A percentile compares a stretch with the other conserved stretches of the same genome.
Conservation (phyloP, 1,140 invertebrate genomes). For the Temnothorax curvispinosus region DNA sequence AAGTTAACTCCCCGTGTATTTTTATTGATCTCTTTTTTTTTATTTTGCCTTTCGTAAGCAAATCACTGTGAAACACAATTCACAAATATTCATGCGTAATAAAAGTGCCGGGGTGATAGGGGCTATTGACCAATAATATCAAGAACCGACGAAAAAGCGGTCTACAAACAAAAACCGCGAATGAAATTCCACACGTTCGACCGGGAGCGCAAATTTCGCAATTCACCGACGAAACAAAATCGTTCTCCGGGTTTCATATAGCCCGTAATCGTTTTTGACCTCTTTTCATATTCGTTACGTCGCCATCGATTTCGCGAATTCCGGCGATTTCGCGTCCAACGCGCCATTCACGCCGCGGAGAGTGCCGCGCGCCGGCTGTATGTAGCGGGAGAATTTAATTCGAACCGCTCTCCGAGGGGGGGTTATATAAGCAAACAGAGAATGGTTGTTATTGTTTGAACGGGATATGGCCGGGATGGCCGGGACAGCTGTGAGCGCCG, state of each 20-base stretch:
- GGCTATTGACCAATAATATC: slow-evolving; percentile 53
- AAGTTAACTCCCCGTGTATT: background rate
- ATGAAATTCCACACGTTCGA: slow-evolving; percentile 56
- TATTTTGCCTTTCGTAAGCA: slow-evolving; percentile 7
- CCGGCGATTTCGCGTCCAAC: slow-evolving; percentile 33
- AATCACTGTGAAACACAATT: slow-evolving; percentile 22
- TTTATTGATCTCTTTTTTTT: slow-evolving; percentile 11
- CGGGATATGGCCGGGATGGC: slow-evolving; percentile 63
- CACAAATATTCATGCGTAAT: slow-evolving; percentile 1
- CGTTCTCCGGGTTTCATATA: slow-evolving; percentile 46
- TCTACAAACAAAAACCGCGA: slow-evolving; percentile 56
- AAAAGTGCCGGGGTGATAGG: slow-evolving; percentile 19
- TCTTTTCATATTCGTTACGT: slow-evolving; percentile 58
- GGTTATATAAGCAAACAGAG: slow-evolving; percentile 76
- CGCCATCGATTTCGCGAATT: slow-evolving; percentile 59
- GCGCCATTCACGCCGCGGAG: slow-evolving; percentile 41
- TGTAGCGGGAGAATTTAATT: slow-evolving; percentile 69
- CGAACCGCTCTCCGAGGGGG: slow-evolving; percentile 53
- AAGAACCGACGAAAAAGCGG: slow-evolving; percentile 46
- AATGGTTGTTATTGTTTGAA: slow-evolving; percentile 77
- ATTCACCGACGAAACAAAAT: slow-evolving; percentile 49
- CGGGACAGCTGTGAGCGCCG: slow-evolving; percentile 69
- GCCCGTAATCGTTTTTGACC: slow-evolving; percentile 57
- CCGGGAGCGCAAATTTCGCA: slow-evolving; percentile 38
- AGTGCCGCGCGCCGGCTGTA: background rate